Percentiles rank a stretch among this genome's conserved stretches.
Evolutionary conservation across 2,888 invertebrate genomes (phyloP).

Genomic region (Allacma fusca): DNA sequence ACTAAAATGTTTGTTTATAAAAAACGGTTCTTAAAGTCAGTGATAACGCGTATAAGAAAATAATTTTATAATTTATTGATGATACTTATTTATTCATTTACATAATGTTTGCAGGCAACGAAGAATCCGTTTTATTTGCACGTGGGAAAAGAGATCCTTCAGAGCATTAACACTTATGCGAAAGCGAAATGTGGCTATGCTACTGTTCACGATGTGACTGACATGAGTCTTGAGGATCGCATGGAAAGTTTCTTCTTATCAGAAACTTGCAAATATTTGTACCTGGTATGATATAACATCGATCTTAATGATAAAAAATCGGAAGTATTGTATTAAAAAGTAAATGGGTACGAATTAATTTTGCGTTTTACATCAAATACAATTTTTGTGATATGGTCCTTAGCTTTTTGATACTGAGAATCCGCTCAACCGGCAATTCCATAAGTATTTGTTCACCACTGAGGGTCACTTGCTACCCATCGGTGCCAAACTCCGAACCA

Average conservation of each 20-base stretch:
- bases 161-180: constrained; percentile 67
- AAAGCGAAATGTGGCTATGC: constrained; percentile 72
- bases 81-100: background rate
- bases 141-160: constrained; percentile 70
- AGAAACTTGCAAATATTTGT: constrained; percentile 73
- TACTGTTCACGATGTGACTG: constrained; percentile 71
- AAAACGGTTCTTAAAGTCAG: no score
- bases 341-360: no score
- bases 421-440: constrained; percentile 68
- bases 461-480: constrained; percentile 71
- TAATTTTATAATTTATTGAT: no score
- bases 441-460: constrained; percentile 70
- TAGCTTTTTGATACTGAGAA: constrained; percentile 72
- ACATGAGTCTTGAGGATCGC: constrained; percentile 70
- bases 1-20: no score
- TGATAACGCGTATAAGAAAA: no score
- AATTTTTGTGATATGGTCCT: constrained; percentile 61
- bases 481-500: constrained; percentile 61
- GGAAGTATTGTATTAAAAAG: no score
- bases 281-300: constrained; percentile 71
- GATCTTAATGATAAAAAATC: no score
- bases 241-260: constrained; percentile 74
- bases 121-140: constrained; percentile 73
- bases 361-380: no score
- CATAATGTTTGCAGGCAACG: constrained; percentile 66